Base-by-base conservation (phyloP, 2,888 invertebrate genomes). In the Idaea straminata region DNA sequence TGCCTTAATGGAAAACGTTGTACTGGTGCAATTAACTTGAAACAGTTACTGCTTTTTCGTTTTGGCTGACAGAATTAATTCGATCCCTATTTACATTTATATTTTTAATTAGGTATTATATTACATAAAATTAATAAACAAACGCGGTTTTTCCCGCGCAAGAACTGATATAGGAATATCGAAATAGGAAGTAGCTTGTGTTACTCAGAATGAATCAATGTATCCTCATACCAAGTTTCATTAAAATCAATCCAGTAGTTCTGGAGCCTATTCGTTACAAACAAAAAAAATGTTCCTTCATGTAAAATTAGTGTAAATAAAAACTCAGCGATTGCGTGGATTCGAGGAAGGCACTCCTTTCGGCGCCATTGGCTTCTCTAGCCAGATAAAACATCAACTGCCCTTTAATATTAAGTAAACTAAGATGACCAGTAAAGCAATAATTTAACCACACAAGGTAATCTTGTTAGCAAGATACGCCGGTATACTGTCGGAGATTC, bases 381-480 rank as follows among this genome's bases (percentile, higher is more conserved):
- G 13, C 47, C 47, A 7, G 13, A 47, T 13, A 47, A 47, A 7
- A 47, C 10, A 47, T 47, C 47, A 13, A 47, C 47, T 4, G 10
- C 47, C 47, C 47, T 13, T 47, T 47, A 47, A 47, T 47, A 47
- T 13, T 47, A 47, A 13, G 13, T 10, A 7, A 47, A 47, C 47
- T 47, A 4, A 47, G 47, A 47, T 47, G 47, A 47, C 47, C 47
- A 47, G 47, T 4, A 47, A 47, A 47, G 47, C 47, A 47, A 47
- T 47, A 47, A 47, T 47, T 47, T 47, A 47, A 47, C 47, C 47
- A 47, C 47, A 47, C 47, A 47, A 47, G 47, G 47, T 47, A 47
- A 47, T 47, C 47, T 47, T 7, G 47, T 47, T 47, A 47, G 10
- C 13, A 13, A 47, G 47, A 47, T 47, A 47, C 47, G 7, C 47